phyloP scores from a whole-genome alignment of 2,888 invertebrate species.

The Cryptus viduatorius region DNA sequence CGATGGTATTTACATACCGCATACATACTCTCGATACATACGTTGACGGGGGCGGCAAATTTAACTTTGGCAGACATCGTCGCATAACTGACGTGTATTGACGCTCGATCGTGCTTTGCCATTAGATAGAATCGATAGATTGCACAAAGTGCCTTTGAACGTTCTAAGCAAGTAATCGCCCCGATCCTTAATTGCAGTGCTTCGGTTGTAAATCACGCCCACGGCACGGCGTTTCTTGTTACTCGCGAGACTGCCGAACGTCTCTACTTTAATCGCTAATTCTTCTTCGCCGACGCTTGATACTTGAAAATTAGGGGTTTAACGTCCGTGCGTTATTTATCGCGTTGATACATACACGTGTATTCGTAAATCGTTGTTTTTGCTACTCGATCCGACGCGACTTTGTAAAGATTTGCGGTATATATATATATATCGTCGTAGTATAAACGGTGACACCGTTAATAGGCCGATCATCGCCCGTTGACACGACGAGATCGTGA shows the following conservation, averaged over 20 bases:
- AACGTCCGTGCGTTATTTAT: not conserved
- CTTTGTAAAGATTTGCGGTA: too few relatives aligned
- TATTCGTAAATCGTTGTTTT: too few relatives aligned
- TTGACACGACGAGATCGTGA: too few relatives aligned
- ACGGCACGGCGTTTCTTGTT: slow-evolving; percentile 30
- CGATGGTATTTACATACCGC: too few relatives aligned
- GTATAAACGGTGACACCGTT: too few relatives aligned
- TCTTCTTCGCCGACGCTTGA: slow-evolving; percentile 26
- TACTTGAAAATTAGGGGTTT: slow-evolving; percentile 9
- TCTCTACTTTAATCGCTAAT: not conserved
- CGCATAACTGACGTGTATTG: not conserved
- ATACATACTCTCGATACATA: too few relatives aligned
- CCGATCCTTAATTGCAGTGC: slow-evolving; percentile 49
- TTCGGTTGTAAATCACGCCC: slow-evolving; percentile 55
- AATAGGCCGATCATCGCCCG: too few relatives aligned
- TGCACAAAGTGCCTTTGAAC: not conserved
- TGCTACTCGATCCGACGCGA: too few relatives aligned
- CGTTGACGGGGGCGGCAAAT: too few relatives aligned
- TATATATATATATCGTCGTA: too few relatives aligned
- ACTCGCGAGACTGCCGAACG: slow-evolving; percentile 34
- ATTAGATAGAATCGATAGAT: slow-evolving; percentile 1
- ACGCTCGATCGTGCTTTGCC: not conserved
- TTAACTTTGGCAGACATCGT: too few relatives aligned
- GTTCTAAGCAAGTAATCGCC: slow-evolving; percentile 47
- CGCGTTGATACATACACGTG: too few relatives aligned